These are phyloP conservation scores for Scaptomyza hsui DNA, from an alignment of 1,140 invertebrate species.

Conservation along the genomic window DNA sequence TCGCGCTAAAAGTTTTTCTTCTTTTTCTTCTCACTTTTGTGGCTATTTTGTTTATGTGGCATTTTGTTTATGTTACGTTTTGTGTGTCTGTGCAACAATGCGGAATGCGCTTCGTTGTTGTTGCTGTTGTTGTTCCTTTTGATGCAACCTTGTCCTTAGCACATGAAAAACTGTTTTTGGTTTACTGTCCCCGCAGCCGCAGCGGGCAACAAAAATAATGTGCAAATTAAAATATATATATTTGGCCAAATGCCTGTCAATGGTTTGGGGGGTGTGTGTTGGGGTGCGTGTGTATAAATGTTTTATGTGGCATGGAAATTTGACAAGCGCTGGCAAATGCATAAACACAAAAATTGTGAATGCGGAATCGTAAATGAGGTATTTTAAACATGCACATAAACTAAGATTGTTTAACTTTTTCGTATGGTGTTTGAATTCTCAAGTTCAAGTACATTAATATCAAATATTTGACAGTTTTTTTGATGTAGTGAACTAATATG, in stretches of 20 bases:
- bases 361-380: conserved; percentile 13
- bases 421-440: background rate
- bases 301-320: conserved; percentile 32
- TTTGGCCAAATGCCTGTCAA: conserved; percentile 43
- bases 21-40: conserved; percentile 1
- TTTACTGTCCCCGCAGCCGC: conserved; percentile 43
- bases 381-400: background rate
- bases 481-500: no score
- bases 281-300: background rate
- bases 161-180: conserved; percentile 63
- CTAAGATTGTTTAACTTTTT: background rate
- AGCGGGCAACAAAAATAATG: conserved; percentile 20
- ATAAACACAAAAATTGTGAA: conserved; percentile 27
- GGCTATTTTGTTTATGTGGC: conserved; percentile 53
- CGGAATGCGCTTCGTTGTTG: conserved; percentile 55
- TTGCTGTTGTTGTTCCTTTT: conserved; percentile 12
- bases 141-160: conserved; percentile 75
- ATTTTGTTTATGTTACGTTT: conserved; percentile 70
- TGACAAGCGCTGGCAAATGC: conserved; percentile 29
- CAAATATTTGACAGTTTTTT: no score
- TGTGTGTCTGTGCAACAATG: conserved; percentile 51
- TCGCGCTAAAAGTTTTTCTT: conserved; percentile 25
- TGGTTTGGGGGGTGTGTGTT: background rate
- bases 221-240: conserved; percentile 19
- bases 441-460: background rate